Percentiles rank a stretch among this genome's conserved stretches.
Evolutionary conservation across 2,113 vertebrate species (phyloP).

Genomic region (Cettia cetti): DNA sequence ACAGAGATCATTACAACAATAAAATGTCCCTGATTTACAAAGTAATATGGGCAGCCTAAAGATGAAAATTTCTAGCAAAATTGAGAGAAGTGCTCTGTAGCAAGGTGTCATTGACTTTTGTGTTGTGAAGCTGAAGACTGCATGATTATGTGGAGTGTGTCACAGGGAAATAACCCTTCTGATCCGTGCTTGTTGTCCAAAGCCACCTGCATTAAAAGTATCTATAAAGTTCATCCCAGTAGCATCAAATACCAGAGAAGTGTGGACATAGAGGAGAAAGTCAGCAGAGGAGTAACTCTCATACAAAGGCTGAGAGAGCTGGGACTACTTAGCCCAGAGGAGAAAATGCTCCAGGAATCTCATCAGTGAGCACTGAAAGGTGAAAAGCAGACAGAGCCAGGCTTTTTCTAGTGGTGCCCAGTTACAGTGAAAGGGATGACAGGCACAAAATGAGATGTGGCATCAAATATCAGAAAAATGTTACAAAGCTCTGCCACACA

Average conservation of each 20-base stretch:
- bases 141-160: neutral
- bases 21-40: neutral
- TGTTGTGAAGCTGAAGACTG: neutral
- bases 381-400: neutral
- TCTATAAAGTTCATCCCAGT: neutral
- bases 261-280: rapidly evolving
- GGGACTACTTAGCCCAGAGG: neutral
- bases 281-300: neutral
- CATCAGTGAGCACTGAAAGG: neutral
- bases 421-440: neutral
- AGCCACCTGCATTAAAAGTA: rapidly evolving
- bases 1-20: neutral
- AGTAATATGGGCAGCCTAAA: neutral
- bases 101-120: rapidly evolving
- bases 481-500: neutral
- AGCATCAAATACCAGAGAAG: neutral
- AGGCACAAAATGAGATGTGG: neutral
- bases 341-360: neutral
- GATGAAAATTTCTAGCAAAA: neutral
- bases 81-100: neutral
- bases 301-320: neutral
- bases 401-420: neutral
- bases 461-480: neutral
- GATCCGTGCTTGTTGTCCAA: neutral
- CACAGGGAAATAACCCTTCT: neutral